Evolutionary conservation across 92 coral and sea anemone species (phyloP).

Genomic region (Scolanthus callimorphus): DNA sequence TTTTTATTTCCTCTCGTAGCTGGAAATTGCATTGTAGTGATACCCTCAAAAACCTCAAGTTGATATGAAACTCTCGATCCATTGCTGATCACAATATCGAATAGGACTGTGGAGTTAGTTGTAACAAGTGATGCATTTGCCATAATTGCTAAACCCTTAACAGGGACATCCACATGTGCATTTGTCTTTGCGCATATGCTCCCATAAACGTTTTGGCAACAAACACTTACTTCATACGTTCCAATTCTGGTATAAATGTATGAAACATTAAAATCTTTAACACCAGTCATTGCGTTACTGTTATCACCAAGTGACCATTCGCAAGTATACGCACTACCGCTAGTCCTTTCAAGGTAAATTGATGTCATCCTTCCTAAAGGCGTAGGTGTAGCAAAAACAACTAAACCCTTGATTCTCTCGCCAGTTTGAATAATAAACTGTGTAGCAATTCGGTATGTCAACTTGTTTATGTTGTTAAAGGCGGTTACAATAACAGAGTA

Average conservation of each 20-base stretch:
- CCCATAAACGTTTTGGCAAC: slow-evolving; percentile 52
- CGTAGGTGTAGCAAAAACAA: slow-evolving; percentile 19
- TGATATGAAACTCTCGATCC: background rate
- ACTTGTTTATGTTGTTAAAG: slow-evolving; percentile 46
- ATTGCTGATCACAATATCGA: background rate
- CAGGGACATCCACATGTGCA: slow-evolving; percentile 50
- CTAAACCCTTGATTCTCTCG: slow-evolving; percentile 29
- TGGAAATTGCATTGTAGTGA: background rate
- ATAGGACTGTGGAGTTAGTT: background rate
- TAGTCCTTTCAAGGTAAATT: slow-evolving; percentile 19
- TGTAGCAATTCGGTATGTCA: background rate
- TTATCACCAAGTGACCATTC: slow-evolving; percentile 76
- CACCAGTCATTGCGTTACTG: slow-evolving; percentile 26
- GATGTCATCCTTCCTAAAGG: slow-evolving; percentile 22
- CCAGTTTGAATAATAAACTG: slow-evolving; percentile 45
- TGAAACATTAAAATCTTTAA: slow-evolving; percentile 20
- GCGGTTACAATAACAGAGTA: slow-evolving; percentile 44
- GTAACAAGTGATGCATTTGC: background rate
- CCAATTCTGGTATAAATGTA: slow-evolving; percentile 54
- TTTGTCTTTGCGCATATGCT: slow-evolving; percentile 3
- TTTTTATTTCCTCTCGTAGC: background rate
- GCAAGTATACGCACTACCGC: slow-evolving; percentile 67
- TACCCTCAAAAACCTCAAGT: background rate
- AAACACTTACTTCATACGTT: slow-evolving; percentile 19
- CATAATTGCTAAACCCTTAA: slow-evolving; percentile 18